Evolutionary conservation across 2,113 vertebrate genomes (phyloP), one percentile per base, ranked within the genome.

Genomic region (Grus americana): DNA sequence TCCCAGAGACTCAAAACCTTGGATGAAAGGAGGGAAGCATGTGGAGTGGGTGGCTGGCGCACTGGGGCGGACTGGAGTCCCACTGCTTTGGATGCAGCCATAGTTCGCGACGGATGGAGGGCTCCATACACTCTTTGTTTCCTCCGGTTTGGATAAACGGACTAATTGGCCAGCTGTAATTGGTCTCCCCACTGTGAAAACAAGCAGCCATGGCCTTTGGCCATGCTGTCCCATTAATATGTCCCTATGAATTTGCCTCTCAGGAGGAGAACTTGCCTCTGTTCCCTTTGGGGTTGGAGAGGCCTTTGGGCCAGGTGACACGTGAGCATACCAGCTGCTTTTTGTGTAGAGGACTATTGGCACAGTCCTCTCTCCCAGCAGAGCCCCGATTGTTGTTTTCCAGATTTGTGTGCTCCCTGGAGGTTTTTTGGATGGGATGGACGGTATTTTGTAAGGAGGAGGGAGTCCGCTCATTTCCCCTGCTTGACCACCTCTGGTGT

Each of bases 371-470:
- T 55, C 27, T 76, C 58, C 63, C 84, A 23, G 62, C 87, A 94
- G 76, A 61, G 59, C 40, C 55, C 49, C 0, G 0, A 0, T 11
- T 12, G 36, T 66, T 70, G 30, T 59, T 47, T 50, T 52, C 78
- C 78, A 65, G 59, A 5, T 49, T 86, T 36, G 27, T 9, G 49
- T 34, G 66, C 29, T 63, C 84, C 68, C 63, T 79, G 76, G 54
- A 34, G 61, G 11, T 29, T 34, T 59, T 50, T 15, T 20, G 55
- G 36, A 16, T 70, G 46, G 36, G 32, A 14, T 78, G 57, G 46
- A 2, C 11, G 3, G 22, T 17, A 3, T 29, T 26, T 30, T 0
- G 0, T 55, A 4, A 1, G 2, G 34, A 61, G 85, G 18, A 47
- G 38, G 36, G 46, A 34, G 5, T 9, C 46, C 52, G 46, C 32